Evolutionary conservation across 1,140 invertebrate genomes (phyloP), one percentile per base, ranked within the genome.

Genomic region (Acromyrmex heyeri): DNA sequence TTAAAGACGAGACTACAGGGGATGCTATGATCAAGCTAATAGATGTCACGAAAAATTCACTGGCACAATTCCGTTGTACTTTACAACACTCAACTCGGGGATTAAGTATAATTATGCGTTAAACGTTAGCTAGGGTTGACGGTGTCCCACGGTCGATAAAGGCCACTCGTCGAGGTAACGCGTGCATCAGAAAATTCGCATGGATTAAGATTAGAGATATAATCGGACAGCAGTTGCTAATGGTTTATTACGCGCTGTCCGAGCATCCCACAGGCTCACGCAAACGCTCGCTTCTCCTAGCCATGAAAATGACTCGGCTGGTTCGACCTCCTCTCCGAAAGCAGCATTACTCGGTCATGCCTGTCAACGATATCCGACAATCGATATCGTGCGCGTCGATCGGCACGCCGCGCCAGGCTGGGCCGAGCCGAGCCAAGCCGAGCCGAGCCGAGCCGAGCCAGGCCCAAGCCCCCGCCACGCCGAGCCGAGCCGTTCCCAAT

Each of bases 281-380:
- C 65, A 16, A 3, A 72, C 59, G 24, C 53, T 57, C n/a, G 55
- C 55, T 48, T 18, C 38, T 72, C 55, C 18, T 30, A 83, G 79
- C 55, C 69, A 73, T 61, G 79, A 83, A 83, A 62, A 73, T 83
- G 79, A 83, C 79, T 83, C 69, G 55, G 55, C 69, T 38, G 69
- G 38, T 73, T 83, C 69, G 55, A 38, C 24, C 67, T 16, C 38
- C 67, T 16, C 38, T 10, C 18, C 38, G 38, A 89, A 73, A 75
- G 88, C 89, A 89, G 85, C 79, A 73, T 90, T 89, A 90, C 76
- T 90, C 88, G 89, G 88, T 87, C 88, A 89, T 69, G 62, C 77
- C 73, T 87, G 73, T 86, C 81, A 86, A 85, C 79, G 88, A 89
- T 24, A 24, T 90, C 67, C 85, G 67, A 59, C 77, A 53, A 73